Conservation (phyloP, 23 tunicate genomes). For the Trididemnum clinides region DNA sequence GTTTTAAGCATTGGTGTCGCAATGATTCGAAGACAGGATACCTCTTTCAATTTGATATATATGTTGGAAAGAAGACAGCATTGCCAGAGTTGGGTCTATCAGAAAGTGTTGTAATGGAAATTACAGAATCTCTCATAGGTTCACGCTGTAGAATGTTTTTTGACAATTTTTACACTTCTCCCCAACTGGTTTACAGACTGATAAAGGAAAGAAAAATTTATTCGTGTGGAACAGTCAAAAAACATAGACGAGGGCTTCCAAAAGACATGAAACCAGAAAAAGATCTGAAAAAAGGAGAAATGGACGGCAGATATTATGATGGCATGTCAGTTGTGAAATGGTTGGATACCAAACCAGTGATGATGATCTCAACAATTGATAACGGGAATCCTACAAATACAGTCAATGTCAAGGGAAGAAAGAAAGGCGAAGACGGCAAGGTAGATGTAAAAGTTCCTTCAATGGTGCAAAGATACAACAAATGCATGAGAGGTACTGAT, state of each 20-base stretch:
- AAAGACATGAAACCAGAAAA: background rate
- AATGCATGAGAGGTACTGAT: conserved; percentile 11
- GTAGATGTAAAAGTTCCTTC: background rate
- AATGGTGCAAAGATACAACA: conserved; percentile 17
- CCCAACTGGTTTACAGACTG: background rate
- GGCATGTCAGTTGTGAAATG: conserved; percentile 10
- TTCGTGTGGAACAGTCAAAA: conserved; percentile 4
- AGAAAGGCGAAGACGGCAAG: background rate
- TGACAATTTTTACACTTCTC: conserved; percentile 23
- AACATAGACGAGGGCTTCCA: background rate
- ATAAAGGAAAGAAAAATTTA: background rate
- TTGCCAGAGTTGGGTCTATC: background rate
- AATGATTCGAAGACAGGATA: conserved; percentile 24
- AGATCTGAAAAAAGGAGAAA: background rate
- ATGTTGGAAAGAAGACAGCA: background rate
- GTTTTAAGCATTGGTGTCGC: conserved; percentile 7
- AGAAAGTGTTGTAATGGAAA: conserved; percentile 17
- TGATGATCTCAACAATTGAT: conserved; percentile 16
- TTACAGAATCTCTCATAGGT: background rate
- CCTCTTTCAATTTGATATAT: conserved; percentile 1
- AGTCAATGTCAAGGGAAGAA: background rate
- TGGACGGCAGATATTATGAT: background rate
- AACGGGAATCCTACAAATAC: background rate
- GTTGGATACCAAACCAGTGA: conserved; percentile 2
- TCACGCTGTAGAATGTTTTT: background rate